These are phyloP conservation scores for Trichogramma evanescens DNA, from an alignment of 2,888 invertebrate species.

Conservation along the genomic window DNA sequence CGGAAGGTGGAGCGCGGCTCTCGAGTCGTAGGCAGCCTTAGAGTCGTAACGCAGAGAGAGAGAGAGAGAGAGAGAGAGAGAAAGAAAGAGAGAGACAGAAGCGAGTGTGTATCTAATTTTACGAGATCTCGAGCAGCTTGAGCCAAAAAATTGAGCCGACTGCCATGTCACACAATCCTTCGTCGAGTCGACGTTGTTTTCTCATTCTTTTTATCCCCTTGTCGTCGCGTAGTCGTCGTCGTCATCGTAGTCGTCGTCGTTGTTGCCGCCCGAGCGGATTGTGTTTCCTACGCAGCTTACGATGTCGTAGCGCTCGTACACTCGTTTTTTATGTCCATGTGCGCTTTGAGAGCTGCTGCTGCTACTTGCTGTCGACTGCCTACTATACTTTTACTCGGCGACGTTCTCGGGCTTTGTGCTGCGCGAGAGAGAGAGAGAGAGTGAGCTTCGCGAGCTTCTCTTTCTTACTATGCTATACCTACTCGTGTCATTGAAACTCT, in stretches of 20 bases:
- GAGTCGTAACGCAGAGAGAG: too few species aligned
- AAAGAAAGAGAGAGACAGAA: too few species aligned
- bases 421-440: too few species aligned
- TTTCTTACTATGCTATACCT: too few species aligned
- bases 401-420: too few species aligned
- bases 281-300: neutral
- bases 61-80: too few species aligned
- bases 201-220: neutral
- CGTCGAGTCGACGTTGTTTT: neutral
- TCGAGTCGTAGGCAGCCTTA: too few species aligned
- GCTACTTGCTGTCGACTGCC: neutral
- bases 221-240: neutral
- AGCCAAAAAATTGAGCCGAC: neutral
- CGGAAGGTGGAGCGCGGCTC: too few species aligned
- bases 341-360: neutral
- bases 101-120: constrained; percentile 17
- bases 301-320: neutral
- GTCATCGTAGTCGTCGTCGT: neutral
- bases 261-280: neutral
- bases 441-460: too few species aligned
- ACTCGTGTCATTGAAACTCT: too few species aligned
- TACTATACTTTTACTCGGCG: too few species aligned
- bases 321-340: neutral
- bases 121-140: constrained; percentile 14
- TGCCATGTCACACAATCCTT: neutral